phyloP scores from a whole-genome alignment of 2,888 invertebrate genomes.

The Anthophora plumipes region DNA sequence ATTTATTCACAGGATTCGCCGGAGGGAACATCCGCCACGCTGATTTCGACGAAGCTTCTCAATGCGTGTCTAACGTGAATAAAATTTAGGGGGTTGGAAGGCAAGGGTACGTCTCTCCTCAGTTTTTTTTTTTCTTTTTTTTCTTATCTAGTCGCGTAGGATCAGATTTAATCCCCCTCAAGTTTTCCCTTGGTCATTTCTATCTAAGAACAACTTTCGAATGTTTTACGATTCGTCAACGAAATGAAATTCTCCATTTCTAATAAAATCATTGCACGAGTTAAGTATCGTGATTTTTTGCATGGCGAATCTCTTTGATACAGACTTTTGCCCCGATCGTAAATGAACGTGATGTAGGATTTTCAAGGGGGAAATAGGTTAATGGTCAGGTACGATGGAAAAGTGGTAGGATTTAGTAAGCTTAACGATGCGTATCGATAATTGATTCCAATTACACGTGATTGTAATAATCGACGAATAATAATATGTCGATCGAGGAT shows the following conservation, averaged over 20 bases:
- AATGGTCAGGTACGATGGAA: background rate
- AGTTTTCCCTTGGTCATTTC: background rate
- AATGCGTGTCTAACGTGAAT: background rate
- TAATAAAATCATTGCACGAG: background rate
- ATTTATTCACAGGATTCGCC: slow-evolving; percentile 37
- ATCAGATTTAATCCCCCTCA: background rate
- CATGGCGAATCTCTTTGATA: background rate
- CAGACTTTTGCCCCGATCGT: background rate
- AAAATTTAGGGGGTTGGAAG: background rate
- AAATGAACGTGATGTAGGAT: background rate
- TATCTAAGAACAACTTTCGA: background rate
- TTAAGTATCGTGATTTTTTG: background rate
- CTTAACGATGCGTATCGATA: slow-evolving; percentile 25
- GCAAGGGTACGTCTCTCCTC: background rate
- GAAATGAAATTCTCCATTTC: background rate
- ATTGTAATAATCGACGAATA: slow-evolving; percentile 17
- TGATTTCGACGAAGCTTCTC: slow-evolving; percentile 12
- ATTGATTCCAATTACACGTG: slow-evolving; percentile 24
- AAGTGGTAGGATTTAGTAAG: slow-evolving; percentile 12
- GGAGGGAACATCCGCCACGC: slow-evolving; percentile 24
- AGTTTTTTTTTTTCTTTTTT: background rate
- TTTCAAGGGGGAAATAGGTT: slow-evolving; percentile 14
- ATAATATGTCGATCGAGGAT: background rate
- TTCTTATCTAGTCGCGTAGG: background rate
- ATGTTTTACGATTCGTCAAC: background rate